A percentile compares a stretch with the other conserved stretches of the same genome.
phyloP scores from a whole-genome alignment of 2,888 invertebrate genomes.

The Pogonocherus hispidulus region DNA sequence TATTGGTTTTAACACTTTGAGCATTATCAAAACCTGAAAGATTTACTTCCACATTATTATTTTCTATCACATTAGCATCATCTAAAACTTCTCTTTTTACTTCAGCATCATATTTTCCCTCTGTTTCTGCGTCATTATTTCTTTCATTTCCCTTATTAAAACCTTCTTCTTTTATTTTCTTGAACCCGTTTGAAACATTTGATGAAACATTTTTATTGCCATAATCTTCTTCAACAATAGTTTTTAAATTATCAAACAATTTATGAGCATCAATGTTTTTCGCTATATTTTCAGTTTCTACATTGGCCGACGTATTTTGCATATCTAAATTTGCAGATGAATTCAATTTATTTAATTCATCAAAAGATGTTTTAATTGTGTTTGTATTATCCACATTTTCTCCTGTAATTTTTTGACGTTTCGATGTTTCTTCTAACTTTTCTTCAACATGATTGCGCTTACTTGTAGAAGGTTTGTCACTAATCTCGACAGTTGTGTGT shows the following conservation, averaged over 20 bases:
- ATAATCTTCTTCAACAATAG: slow-evolving; percentile 32
- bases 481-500: neutral
- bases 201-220: neutral
- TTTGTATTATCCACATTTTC: neutral
- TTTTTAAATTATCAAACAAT: slow-evolving; percentile 21
- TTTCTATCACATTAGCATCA: neutral
- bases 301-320: neutral
- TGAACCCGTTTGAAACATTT: neutral
- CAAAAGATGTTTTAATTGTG: neutral
- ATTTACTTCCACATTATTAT: neutral
- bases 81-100: neutral
- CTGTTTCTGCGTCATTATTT: neutral
- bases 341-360: neutral
- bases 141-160: neutral
- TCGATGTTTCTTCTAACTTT: neutral
- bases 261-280: slow-evolving; percentile 17
- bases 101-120: neutral
- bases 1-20: neutral
- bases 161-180: neutral
- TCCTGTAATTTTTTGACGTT: neutral
- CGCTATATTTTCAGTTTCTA: neutral
- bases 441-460: slow-evolving; percentile 11
- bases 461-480: neutral
- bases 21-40: neutral
- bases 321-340: slow-evolving; percentile 1